phyloP scores from a whole-genome alignment of 2,888 invertebrate genomes.

The Marronus borbonicus region DNA sequence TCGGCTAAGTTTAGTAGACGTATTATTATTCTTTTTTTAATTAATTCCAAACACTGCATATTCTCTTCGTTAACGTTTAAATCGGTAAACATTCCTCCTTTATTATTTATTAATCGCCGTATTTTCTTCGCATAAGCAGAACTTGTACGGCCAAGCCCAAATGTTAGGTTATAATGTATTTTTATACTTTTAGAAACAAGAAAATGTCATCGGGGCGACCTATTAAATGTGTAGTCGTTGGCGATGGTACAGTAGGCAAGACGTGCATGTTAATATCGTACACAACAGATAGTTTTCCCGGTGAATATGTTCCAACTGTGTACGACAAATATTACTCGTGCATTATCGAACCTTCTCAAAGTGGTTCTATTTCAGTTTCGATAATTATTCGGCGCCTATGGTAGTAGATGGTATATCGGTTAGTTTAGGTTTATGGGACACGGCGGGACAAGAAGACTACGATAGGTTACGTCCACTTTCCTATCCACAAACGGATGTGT shows the following conservation, averaged over 20 bases:
- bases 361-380: slow-evolving; percentile 81
- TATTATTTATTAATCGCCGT: neutral
- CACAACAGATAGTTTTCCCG: slow-evolving; percentile 93
- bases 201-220: slow-evolving; percentile 93
- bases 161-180: slow-evolving; percentile 55
- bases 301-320: slow-evolving; percentile 96
- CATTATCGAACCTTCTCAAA: neutral
- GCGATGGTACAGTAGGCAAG: slow-evolving; percentile 95
- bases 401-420: slow-evolving; percentile 98
- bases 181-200: slow-evolving; percentile 35
- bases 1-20: slow-evolving; percentile 42
- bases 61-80: slow-evolving; percentile 13
- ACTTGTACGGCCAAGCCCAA: slow-evolving; percentile 55
- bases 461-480: slow-evolving; percentile 96
- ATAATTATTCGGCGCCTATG: slow-evolving; percentile 99
- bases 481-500: slow-evolving; percentile 99
- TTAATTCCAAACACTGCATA: slow-evolving; percentile 20
- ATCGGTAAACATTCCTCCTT: slow-evolving; percentile 6
- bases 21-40: slow-evolving; percentile 41
- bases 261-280: slow-evolving; percentile 96
- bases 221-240: slow-evolving; percentile 93
- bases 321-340: slow-evolving; percentile 73
- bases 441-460: slow-evolving; percentile 98
- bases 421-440: slow-evolving; percentile 97
- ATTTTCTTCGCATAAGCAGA: neutral